phyloP scores from a whole-genome alignment of 2,113 vertebrate species.

The Meriones unguiculatus region DNA sequence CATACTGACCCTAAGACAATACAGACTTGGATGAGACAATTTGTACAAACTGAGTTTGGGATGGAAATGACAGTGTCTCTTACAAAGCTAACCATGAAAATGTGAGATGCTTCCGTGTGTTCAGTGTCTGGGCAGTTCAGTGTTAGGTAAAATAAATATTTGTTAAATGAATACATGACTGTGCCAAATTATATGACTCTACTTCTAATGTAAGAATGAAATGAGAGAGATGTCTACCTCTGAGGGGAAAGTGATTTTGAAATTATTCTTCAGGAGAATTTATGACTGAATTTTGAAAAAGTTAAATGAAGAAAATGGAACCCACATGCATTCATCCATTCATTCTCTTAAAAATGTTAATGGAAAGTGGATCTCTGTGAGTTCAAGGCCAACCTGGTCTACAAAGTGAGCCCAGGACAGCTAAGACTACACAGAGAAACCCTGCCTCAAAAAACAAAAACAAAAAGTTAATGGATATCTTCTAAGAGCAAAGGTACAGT shows the following conservation, averaged over 20 bases:
- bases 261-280: not conserved
- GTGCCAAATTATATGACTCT: not conserved
- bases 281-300: slow-evolving; percentile 36
- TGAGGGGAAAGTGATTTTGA: not conserved
- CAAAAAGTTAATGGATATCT: not conserved
- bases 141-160: not conserved
- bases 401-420: too few species aligned
- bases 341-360: not conserved
- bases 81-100: slow-evolving; percentile 41
- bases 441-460: too few species aligned
- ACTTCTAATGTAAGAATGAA: not conserved
- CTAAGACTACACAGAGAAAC: too few species aligned
- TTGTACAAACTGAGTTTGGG: slow-evolving; percentile 22
- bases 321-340: not conserved
- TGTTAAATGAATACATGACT: not conserved
- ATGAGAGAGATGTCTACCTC: not conserved
- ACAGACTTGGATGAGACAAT: slow-evolving; percentile 34
- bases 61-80: slow-evolving; percentile 23
- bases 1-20: not conserved
- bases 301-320: slow-evolving; percentile 8
- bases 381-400: too few species aligned
- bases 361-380: not conserved
- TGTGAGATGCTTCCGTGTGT: not conserved
- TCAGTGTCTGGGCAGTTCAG: not conserved
- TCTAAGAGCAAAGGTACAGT: not conserved